Evolutionary conservation across 2,888 invertebrate genomes (phyloP).

Genomic region (Tipula lateralis): DNA sequence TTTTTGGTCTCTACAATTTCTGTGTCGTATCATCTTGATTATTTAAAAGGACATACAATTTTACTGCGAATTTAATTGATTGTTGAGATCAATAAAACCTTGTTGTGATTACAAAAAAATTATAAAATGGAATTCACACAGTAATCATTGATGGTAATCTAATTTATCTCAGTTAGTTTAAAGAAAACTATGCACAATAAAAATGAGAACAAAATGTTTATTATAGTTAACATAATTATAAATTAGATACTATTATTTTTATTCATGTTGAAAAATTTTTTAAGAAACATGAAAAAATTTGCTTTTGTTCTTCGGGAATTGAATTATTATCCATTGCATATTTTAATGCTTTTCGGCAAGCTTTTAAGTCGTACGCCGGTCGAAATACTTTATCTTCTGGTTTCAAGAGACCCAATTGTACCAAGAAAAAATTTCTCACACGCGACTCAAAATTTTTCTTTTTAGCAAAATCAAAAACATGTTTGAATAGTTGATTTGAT

Average conservation of each 20-base stretch:
- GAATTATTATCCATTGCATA: conserved; percentile 41
- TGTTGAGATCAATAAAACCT: too few relatives aligned
- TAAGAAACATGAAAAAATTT: conserved; percentile 44
- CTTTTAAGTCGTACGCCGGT: conserved; percentile 42
- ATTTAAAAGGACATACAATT: too few relatives aligned
- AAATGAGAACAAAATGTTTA: not conserved
- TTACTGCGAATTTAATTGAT: too few relatives aligned
- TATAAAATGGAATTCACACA: too few relatives aligned
- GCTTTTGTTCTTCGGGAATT: conserved; percentile 43
- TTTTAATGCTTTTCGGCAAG: conserved; percentile 45
- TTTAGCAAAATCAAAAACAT: conserved; percentile 45
- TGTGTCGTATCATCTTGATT: too few relatives aligned
- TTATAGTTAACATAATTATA: not conserved
- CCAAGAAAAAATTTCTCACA: conserved; percentile 45
- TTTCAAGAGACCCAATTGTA: conserved; percentile 45
- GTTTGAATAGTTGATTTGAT: conserved; percentile 42
- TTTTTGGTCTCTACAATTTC: too few relatives aligned
- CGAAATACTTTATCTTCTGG: conserved; percentile 44
- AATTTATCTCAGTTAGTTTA: too few relatives aligned
- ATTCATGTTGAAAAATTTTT: conserved; percentile 37
- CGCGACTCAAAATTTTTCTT: conserved; percentile 43
- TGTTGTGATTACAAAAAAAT: too few relatives aligned
- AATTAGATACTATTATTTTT: not conserved
- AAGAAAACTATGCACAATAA: too few relatives aligned
- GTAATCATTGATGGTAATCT: too few relatives aligned